Evolutionary conservation across 92 coral and sea anemone species (phyloP).

Genomic region (Porites cylindrica): DNA sequence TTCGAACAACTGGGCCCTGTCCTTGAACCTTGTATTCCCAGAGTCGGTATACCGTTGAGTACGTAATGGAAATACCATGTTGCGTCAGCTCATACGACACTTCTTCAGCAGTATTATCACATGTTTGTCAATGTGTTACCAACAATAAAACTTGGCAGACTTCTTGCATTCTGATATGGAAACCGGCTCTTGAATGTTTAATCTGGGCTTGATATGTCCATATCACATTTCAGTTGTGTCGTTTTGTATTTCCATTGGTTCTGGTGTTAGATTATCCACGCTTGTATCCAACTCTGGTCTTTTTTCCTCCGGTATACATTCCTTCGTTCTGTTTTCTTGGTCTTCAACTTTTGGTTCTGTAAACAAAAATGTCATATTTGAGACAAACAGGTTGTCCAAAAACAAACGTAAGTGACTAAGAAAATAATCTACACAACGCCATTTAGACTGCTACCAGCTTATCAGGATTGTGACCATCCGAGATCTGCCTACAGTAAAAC

Average conservation of each 20-base stretch:
- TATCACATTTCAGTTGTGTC: constrained; percentile 78
- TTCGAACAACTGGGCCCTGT: no score
- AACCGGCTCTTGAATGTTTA: constrained; percentile 2
- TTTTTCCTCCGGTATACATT: constrained; percentile 6
- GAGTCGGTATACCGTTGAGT: no score
- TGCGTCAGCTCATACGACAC: no score
- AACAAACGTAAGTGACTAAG: no score
- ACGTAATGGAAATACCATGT: no score
- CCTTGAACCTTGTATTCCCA: no score
- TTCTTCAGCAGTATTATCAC: no score
- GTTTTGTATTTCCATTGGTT: constrained; percentile 47
- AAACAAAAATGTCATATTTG: background rate
- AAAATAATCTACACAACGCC: no score
- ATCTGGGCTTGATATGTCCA: constrained; percentile 84
- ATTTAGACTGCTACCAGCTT: no score
- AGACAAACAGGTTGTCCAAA: background rate
- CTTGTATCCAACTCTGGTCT: constrained; percentile 10
- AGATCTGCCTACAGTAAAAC: no score
- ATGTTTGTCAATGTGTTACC: background rate
- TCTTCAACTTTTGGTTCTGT: constrained; percentile 21
- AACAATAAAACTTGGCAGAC: background rate
- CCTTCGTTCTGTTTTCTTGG: background rate
- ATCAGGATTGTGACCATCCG: no score
- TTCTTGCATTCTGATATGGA: no score
- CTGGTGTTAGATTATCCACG: constrained; percentile 39